Percentiles rank a stretch among this genome's conserved stretches.
phyloP scores from a whole-genome alignment of 2,888 invertebrate genomes.

The Acrobasis suavella region DNA sequence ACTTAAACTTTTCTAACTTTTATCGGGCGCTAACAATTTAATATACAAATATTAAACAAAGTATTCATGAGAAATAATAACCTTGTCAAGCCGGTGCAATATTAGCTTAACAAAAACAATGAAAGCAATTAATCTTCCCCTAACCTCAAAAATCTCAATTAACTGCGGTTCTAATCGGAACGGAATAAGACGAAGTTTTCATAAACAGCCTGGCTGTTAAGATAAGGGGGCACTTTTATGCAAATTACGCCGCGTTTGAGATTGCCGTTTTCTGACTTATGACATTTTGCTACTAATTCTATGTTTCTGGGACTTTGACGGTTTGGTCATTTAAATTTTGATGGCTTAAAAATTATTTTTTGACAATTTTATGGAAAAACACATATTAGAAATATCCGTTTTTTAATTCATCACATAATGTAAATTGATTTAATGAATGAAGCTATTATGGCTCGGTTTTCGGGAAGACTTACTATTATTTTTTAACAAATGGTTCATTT shows the following conservation, averaged over 20 bases:
- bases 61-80: slow-evolving; percentile 3
- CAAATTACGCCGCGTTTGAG: slow-evolving; percentile 59
- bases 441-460: too few species aligned
- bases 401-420: not conserved
- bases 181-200: slow-evolving; percentile 76
- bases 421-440: too few species aligned
- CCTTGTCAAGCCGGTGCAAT: slow-evolving; percentile 19
- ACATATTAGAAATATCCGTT: not conserved
- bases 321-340: not conserved
- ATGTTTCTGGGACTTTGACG: slow-evolving; percentile 22
- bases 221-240: slow-evolving; percentile 79
- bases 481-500: too few species aligned
- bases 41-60: too few species aligned
- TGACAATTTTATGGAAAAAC: not conserved
- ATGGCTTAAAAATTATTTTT: not conserved
- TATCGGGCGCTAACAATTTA: too few species aligned
- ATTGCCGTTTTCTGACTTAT: slow-evolving; percentile 56
- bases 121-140: slow-evolving; percentile 42
- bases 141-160: slow-evolving; percentile 64
- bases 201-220: slow-evolving; percentile 68
- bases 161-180: slow-evolving; percentile 61
- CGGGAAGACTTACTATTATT: too few species aligned
- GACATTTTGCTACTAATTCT: slow-evolving; percentile 32
- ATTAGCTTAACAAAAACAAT: slow-evolving; percentile 33
- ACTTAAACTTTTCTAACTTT: too few species aligned